These are phyloP conservation scores for Theretra japonica DNA, from an alignment of 2,888 invertebrate genomes.

Conservation along the genomic window DNA sequence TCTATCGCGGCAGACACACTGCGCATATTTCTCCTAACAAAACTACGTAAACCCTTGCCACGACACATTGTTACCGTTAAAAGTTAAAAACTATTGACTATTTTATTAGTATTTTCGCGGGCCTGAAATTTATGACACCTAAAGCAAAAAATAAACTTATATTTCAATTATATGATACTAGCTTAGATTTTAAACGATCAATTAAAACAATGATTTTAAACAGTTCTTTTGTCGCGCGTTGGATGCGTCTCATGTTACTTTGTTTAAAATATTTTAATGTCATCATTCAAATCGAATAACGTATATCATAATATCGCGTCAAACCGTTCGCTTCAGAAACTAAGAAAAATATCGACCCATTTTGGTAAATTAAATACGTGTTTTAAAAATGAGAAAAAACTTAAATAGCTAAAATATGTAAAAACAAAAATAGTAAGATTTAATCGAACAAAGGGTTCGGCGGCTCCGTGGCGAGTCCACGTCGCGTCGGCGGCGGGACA, in stretches of 20 bases:
- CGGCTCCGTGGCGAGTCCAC: slow-evolving; percentile 31
- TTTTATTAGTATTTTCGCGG: slow-evolving; percentile 1
- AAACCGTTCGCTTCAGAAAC: not conserved
- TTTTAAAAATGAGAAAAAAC: not conserved
- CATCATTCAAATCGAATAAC: not conserved
- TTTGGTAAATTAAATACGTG: not conserved
- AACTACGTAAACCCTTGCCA: not conserved
- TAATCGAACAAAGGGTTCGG: not conserved
- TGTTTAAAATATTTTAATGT: not conserved
- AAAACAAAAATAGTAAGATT: not conserved
- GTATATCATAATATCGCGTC: not conserved
- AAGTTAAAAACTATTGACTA: not conserved
- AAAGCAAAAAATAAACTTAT: not conserved
- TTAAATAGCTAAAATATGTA: not conserved
- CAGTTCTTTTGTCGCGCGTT: not conserved
- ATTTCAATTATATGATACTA: no score
- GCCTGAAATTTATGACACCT: not conserved
- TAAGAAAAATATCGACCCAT: not conserved
- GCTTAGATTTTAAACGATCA: no score
- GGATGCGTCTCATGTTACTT: not conserved
- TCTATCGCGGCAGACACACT: not conserved
- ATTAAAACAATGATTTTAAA: not conserved
- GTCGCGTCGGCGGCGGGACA: slow-evolving; percentile 37
- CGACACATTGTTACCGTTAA: not conserved
- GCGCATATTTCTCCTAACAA: not conserved